Percentiles rank a stretch among this genome's conserved stretches.
phyloP scores from a whole-genome alignment of 2,888 invertebrate species.

The Hirtodrosophila duncani region DNA sequence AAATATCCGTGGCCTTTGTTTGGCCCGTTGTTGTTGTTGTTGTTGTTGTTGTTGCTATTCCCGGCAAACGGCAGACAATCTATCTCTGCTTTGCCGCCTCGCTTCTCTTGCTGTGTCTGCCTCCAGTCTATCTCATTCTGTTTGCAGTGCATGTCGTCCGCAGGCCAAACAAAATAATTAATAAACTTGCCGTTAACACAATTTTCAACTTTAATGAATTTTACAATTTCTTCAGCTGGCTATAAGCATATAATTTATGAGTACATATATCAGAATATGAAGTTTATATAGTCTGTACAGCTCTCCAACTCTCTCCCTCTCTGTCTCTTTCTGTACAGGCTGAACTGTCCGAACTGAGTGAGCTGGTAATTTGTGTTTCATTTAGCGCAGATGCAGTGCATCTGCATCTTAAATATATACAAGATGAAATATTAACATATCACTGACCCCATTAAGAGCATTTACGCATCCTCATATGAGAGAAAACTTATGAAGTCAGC shows the following conservation, averaged over 20 bases:
- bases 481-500: no score
- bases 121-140: not conserved
- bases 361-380: constrained; percentile 11
- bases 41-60: constrained; percentile 25
- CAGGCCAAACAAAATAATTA: constrained; percentile 58
- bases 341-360: no score
- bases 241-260: constrained; percentile 40
- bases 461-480: no score
- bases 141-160: constrained; percentile 9
- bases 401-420: constrained; percentile 1
- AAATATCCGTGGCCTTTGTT: constrained; percentile 35
- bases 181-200: constrained; percentile 53
- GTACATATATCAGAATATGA: no score
- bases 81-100: not conserved
- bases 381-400: constrained; percentile 23
- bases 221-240: constrained; percentile 34
- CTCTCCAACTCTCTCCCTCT: not conserved
- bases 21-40: constrained; percentile 10
- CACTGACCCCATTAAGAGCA: no score
- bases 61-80: not conserved
- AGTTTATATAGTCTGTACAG: no score
- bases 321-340: not conserved
- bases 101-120: not conserved
- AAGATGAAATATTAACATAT: no score
- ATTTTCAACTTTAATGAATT: constrained; percentile 48